Conservation (phyloP, 2,113 vertebrate genomes). For the Ibidorhyncha struthersii region DNA sequence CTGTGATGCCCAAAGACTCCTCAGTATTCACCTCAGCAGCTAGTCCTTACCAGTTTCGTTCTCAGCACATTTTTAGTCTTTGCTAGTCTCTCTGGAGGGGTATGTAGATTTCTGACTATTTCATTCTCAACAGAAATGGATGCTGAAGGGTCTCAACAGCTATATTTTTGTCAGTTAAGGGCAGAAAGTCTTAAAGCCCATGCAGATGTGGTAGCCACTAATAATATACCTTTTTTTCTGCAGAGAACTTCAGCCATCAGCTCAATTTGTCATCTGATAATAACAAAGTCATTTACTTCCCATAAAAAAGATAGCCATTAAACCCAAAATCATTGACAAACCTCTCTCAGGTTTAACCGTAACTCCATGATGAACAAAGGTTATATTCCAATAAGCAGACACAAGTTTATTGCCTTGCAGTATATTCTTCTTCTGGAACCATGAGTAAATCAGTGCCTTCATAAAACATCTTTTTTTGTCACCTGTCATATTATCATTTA, state of each 20-base stretch:
- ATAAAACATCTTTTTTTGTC: not conserved
- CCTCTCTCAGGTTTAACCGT: not conserved
- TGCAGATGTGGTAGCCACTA: not conserved
- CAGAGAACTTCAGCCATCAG: not conserved
- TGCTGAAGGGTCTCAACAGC: not conserved
- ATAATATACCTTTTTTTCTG: not conserved
- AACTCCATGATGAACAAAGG: too few species aligned
- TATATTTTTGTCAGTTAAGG: not conserved
- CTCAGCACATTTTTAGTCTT: not conserved
- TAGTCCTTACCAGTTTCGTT: too few species aligned
- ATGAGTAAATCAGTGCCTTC: not conserved
- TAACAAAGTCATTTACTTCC: not conserved
- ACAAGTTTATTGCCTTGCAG: not conserved
- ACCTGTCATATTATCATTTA: not conserved
- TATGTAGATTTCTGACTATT: not conserved
- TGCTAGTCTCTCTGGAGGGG: too few species aligned
- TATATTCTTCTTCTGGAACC: not conserved
- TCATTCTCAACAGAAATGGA: not conserved
- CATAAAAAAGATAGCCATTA: not conserved
- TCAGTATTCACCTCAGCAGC: not conserved
- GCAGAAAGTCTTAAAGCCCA: not conserved
- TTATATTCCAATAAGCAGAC: not conserved
- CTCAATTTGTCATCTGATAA: not conserved
- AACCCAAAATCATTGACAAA: not conserved
- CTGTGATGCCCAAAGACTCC: not conserved